Percentiles rank a stretch among this genome's conserved stretches.
Conservation (phyloP, 2,113 vertebrate species). For the Grammomys surdaster region DNA sequence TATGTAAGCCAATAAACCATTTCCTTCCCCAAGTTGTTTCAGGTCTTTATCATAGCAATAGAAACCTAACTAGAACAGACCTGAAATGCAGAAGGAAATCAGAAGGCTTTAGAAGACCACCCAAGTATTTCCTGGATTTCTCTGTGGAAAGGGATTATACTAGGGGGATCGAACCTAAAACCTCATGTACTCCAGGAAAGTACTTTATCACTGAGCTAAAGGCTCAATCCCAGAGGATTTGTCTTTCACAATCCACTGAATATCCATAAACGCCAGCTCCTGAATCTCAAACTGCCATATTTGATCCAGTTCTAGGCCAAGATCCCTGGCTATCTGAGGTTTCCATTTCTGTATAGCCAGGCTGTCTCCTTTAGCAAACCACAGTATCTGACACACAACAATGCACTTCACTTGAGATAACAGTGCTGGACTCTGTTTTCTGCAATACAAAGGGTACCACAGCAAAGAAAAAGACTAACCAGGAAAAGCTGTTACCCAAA, state of each 20-base stretch:
- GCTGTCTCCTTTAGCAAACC: not conserved
- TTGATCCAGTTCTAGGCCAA: not conserved
- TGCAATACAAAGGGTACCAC: not conserved
- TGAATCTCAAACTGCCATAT: not conserved
- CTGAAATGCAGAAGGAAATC: not conserved
- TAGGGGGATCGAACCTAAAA: not conserved
- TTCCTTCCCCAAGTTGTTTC: not conserved
- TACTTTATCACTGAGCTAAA: not conserved
- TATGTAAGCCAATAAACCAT: not conserved
- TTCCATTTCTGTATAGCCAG: not conserved
- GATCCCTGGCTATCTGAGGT: not conserved
- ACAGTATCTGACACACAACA: not conserved
- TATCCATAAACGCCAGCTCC: not conserved
- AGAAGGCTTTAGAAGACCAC: not conserved
- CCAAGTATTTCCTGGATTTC: not conserved
- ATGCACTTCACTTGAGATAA: not conserved
- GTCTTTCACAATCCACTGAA: not conserved
- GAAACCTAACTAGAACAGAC: not conserved
- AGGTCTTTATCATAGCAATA: not conserved
- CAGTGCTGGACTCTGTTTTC: not conserved
- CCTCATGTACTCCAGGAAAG: not conserved
- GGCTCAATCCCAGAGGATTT: not conserved
- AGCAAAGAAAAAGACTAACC: not conserved
- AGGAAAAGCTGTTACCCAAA: accelerated
- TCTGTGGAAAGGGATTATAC: not conserved